A percentile compares a stretch with the other conserved stretches of the same genome.
These are phyloP conservation scores for Micronycteris hirsuta DNA, from an alignment of 2,113 vertebrate genomes.

Conservation along the genomic window DNA sequence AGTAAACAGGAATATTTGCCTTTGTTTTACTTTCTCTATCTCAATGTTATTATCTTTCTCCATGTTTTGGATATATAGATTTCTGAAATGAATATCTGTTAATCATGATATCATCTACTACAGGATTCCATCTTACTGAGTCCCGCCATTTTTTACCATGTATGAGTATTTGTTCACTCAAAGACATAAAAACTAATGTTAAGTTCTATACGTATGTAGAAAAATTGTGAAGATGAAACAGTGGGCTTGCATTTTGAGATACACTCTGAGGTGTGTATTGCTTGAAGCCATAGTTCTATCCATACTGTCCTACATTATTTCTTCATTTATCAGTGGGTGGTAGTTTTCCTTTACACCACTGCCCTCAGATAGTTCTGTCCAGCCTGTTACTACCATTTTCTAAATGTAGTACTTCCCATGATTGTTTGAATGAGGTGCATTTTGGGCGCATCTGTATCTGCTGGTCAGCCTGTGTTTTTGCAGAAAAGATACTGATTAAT, in stretches of 20 bases:
- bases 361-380: not conserved
- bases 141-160: not conserved
- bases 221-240: not conserved
- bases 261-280: not conserved
- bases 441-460: not conserved
- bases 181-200: not conserved
- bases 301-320: not conserved
- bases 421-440: not conserved
- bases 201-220: not conserved
- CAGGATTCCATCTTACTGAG: not conserved
- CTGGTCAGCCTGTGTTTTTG: not conserved
- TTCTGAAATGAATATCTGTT: not conserved
- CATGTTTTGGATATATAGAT: not conserved
- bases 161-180: not conserved
- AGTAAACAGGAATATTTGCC: not conserved
- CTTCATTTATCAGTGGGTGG: not conserved
- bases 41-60: not conserved
- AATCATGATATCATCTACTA: not conserved
- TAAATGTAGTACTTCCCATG: not conserved
- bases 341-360: not conserved
- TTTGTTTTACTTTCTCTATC: not conserved
- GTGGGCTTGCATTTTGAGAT: not conserved
- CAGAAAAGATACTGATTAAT: conserved; percentile 5
- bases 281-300: not conserved
- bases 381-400: not conserved